Evolutionary conservation across 2,113 vertebrate genomes (phyloP).

Genomic region (Apteryx mantelli): DNA sequence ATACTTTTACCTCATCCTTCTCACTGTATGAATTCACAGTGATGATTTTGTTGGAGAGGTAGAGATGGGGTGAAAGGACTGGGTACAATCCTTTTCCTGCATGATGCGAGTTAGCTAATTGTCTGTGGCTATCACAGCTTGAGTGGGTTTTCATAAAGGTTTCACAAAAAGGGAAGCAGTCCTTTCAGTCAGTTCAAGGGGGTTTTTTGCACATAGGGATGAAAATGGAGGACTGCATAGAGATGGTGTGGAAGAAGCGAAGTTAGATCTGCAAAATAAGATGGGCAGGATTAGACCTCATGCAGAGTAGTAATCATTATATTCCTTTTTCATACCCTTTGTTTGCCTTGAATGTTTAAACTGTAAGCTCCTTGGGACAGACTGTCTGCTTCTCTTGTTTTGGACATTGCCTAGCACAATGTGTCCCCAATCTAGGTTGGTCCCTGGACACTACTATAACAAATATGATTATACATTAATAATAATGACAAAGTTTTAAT

Average conservation of each 20-base stretch:
- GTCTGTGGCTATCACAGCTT: background rate
- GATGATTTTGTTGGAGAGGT: background rate
- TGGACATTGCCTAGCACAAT: background rate
- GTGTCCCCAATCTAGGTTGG: background rate
- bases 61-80: accelerated
- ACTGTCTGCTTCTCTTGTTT: background rate
- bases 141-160: background rate
- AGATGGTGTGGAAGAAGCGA: background rate
- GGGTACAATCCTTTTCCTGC: accelerated
- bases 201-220: background rate
- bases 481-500: background rate
- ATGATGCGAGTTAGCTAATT: accelerated
- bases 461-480: background rate
- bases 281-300: background rate
- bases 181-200: background rate
- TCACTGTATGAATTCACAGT: background rate
- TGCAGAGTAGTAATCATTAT: background rate
- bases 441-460: background rate
- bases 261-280: background rate
- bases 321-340: background rate
- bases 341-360: background rate
- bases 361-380: background rate
- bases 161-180: background rate
- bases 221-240: background rate
- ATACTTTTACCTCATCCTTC: background rate